These are phyloP conservation scores for Laticauda laticaudata DNA, from an alignment of 2,113 vertebrate species.

Conservation along the genomic window DNA sequence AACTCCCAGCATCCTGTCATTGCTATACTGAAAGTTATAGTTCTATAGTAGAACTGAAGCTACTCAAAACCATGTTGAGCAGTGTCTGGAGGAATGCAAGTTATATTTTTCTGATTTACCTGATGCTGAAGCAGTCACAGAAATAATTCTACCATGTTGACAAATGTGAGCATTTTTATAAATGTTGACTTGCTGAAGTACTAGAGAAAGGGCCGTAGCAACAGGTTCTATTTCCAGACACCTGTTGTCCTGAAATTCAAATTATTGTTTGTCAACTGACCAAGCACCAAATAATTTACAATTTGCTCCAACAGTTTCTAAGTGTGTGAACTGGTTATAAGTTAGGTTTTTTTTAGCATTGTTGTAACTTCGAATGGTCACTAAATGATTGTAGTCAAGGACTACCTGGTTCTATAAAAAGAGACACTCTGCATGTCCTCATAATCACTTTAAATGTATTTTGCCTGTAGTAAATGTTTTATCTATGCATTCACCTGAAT, in stretches of 20 bases:
- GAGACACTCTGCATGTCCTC: background rate
- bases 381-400: background rate
- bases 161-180: background rate
- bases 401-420: background rate
- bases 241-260: background rate
- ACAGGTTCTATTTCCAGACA: background rate
- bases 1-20: background rate
- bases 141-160: background rate
- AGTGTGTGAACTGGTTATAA: background rate
- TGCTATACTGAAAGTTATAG: background rate
- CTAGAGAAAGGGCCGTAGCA: background rate
- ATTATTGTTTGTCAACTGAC: background rate
- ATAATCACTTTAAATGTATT: background rate
- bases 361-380: background rate
- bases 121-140: background rate
- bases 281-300: background rate
- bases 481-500: background rate
- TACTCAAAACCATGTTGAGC: background rate
- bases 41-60: background rate
- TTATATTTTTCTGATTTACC: background rate
- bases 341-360: background rate
- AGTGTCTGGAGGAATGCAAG: background rate
- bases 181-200: background rate
- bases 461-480: background rate
- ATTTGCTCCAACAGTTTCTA: background rate